A percentile compares a stretch with the other conserved stretches of the same genome.
Conservation (phyloP, 1,140 invertebrate species). For the Sitobion miscanthi region DNA sequence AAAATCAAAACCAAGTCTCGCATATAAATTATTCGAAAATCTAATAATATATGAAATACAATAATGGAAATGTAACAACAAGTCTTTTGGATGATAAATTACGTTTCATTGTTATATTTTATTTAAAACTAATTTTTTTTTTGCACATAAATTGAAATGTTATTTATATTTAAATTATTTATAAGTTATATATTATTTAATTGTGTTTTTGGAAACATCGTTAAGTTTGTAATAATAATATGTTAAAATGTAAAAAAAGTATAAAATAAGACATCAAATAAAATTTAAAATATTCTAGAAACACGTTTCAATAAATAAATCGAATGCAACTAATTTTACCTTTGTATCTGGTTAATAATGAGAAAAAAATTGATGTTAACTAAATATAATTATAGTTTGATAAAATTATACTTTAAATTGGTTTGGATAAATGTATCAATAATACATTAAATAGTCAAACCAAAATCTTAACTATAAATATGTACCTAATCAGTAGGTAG, state of each 20-base stretch:
- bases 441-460: not conserved
- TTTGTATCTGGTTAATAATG: too few species aligned
- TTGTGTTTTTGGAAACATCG: not conserved
- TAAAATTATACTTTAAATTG: not conserved
- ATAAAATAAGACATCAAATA: not conserved
- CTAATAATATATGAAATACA: not conserved
- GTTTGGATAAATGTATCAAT: not conserved
- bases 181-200: not conserved
- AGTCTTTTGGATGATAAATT: not conserved
- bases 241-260: not conserved
- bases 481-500: too few species aligned
- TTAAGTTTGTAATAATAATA: not conserved
- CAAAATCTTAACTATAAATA: not conserved
- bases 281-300: not conserved
- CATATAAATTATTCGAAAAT: not conserved
- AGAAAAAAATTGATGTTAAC: not conserved
- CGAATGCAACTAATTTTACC: not conserved
- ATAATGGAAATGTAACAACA: conserved; percentile 14
- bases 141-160: not conserved
- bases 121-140: not conserved
- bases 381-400: too few species aligned
- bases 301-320: not conserved
- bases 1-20: not conserved
- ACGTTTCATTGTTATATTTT: not conserved
- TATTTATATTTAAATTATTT: conserved; percentile 4